Percentiles rank a stretch among this genome's conserved stretches.
phyloP scores from a whole-genome alignment of 2,113 vertebrate species.

The Myiopsitta monachus region DNA sequence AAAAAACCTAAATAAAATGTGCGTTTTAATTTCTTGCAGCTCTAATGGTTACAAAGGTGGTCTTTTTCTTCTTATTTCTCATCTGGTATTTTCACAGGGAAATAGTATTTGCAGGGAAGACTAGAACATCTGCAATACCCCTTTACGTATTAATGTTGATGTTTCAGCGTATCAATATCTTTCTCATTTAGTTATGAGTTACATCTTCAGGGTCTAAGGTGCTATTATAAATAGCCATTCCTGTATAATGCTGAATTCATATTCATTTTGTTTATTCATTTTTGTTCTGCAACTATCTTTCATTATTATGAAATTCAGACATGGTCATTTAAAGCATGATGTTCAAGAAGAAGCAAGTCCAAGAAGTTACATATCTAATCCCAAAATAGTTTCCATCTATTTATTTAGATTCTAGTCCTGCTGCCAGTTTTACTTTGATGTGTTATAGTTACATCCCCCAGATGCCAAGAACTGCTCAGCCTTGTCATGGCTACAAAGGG shows the following conservation, averaged over 20 bases:
- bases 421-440: background rate
- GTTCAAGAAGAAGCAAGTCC: background rate
- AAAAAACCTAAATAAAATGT: background rate
- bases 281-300: background rate
- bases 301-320: background rate
- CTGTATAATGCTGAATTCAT: background rate
- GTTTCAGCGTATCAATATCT: background rate
- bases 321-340: background rate
- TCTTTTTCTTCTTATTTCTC: background rate
- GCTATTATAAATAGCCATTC: background rate
- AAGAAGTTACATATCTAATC: background rate
- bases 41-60: background rate
- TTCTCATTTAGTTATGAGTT: background rate
- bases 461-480: background rate
- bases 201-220: background rate
- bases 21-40: background rate
- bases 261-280: background rate
- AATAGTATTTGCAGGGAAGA: background rate
- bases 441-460: background rate
- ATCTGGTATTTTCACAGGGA: background rate
- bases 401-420: background rate
- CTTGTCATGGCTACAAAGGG: background rate
- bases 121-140: background rate
- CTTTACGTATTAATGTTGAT: background rate
- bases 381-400: background rate